Evolutionary conservation across 2,113 vertebrate genomes (phyloP), one percentile per base, ranked within the genome.

Genomic region (Aviceda subcristata): DNA sequence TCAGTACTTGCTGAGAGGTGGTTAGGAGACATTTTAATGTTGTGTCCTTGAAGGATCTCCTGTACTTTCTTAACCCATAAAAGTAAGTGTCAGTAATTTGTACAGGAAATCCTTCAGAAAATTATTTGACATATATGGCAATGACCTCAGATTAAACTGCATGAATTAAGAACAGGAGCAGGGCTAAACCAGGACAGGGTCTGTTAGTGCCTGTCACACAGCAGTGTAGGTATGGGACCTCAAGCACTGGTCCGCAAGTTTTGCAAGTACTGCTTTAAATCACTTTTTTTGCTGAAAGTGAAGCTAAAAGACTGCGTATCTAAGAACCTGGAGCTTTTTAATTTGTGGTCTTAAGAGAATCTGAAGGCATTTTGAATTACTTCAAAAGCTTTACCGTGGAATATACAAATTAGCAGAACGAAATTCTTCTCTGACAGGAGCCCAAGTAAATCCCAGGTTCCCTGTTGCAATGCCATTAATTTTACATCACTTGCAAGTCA

Each of bases 241-340:
- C n/a, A 16, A 2, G 10, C 24, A 6, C 21, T 2, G 1, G 24
- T 16, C 34, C 8, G 0, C 20, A 20, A 4, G 3, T 50, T 84
- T 23, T 63, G 24, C 10, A 48, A 68, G 15, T 16, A 23, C 53
- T 71, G 39, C 38, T 90, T 93, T 60, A 64, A 60, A 46, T 48
- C 18, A 19, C 17, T 21, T 38, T 8, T 8, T 62, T 66, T 75
- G 3, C 32, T 71, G 36, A 39, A 88, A 57, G 9, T 8, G 39
- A 69, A 55, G 7, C 7, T 26, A 21, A 41, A 85, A 82, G 26
- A 30, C 21, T 4, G 0, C 4, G 2, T 21, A 14, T 62, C 14
- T 32, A 21, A 72, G 20, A 76, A 53, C 53, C 6, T 32, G 39
- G 23, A 62, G 6, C 4, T 39, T 43, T 67, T 60, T 45, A 9